phyloP scores from a whole-genome alignment of 2,113 vertebrate genomes.

The Cromileptes altivelis region DNA sequence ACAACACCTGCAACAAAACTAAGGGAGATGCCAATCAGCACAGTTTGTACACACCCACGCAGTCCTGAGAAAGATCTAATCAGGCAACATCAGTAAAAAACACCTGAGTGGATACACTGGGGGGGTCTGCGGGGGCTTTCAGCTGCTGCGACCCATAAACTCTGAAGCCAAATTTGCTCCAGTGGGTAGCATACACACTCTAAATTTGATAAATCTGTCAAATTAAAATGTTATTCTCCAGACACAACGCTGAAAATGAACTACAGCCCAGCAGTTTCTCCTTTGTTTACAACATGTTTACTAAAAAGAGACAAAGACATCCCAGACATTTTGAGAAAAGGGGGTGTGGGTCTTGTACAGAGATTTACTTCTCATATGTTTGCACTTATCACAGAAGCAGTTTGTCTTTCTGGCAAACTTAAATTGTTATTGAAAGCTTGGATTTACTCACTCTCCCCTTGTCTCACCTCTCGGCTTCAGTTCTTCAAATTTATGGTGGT shows the following conservation, averaged over 20 bases:
- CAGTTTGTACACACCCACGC: background rate
- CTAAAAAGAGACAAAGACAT: background rate
- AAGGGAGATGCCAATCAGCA: background rate
- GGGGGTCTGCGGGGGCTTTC: background rate
- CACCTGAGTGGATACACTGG: background rate
- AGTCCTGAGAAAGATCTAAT: background rate
- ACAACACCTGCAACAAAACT: background rate
- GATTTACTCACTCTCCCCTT: constrained; percentile 25
- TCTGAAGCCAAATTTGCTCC: background rate
- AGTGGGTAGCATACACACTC: background rate
- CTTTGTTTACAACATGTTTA: background rate
- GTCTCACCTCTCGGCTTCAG: background rate
- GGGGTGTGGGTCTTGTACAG: background rate
- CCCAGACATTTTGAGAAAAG: background rate
- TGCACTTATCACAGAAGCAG: constrained; percentile 27
- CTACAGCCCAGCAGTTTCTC: background rate
- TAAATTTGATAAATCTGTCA: constrained; percentile 16
- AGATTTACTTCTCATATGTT: constrained; percentile 26
- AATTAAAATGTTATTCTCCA: background rate
- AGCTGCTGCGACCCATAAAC: constrained; percentile 1
- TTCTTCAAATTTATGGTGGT: constrained; percentile 29
- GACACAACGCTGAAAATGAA: background rate
- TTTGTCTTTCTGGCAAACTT: constrained; percentile 34
- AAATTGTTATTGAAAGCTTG: constrained; percentile 36
- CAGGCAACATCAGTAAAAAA: background rate